Base-by-base conservation (phyloP, 2,797 vertebrate species). In the Danio aesculapii region DNA sequence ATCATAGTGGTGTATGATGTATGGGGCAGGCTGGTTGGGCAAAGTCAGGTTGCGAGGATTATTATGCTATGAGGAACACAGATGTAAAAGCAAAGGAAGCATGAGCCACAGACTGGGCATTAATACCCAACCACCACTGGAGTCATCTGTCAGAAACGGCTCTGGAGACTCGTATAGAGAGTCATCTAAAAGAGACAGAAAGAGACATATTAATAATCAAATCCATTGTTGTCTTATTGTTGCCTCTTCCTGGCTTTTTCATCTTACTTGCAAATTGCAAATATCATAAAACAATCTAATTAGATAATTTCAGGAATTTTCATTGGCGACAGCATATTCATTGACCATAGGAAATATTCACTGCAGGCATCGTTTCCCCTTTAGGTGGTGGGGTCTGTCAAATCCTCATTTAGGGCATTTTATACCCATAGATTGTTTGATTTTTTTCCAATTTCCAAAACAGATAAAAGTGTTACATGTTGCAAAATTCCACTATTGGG, bases 101-200 rank as follows among this genome's bases (percentile, higher is more conserved):
- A 81, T 63, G 57, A 85, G 74, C 62, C 83, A 83, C 61, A 86
- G 74, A 41, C 74, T 84, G 21, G 85, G 85, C 13, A 77, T 77
- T 72, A 86, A 81, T 53, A 46, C 64, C 49, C 83, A 81, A 14
- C 84, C 77, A 50, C 81, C 68, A 21, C 83, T 95, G 88, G 93
- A 95, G 88, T 96, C 95, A 89, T 94, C 95, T 90, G 95, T 96
- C 92, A 95, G 94, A 86, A 96, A 95, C 14, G 95, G 95, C 88
- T 96, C 95, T 0, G 95, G 95, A 53, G 94, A 94, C 75, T 96
- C 95, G 1, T 95, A 96, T 21, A 96, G 91, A 17, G 93, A 95
- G 92, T 96, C 95, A 10, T 96, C 95, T 95, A 52, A 47, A 46
- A 78, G 43, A 81, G 39, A 82, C 69, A 77, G 39, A 58, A 62